Evolutionary conservation across 1,140 invertebrate genomes (phyloP), one percentile per base, ranked within the genome.

Genomic region (Ectropis grisescens): DNA sequence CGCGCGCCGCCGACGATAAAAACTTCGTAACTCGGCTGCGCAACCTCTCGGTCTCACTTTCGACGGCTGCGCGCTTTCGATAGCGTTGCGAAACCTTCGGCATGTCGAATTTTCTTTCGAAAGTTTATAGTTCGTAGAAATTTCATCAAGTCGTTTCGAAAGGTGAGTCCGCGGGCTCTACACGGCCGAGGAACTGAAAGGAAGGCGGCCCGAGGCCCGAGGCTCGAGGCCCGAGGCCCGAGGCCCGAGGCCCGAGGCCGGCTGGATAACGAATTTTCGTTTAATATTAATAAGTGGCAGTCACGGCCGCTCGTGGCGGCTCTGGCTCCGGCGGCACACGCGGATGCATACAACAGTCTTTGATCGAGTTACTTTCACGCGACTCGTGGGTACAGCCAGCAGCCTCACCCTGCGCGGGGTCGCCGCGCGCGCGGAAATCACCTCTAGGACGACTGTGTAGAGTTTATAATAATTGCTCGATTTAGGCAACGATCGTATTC

Each of bases 231-330:
- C n/a, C n/a, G n/a, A n/a, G n/a, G n/a, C n/a, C n/a, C n/a, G n/a
- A n/a, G n/a, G n/a, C n/a, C n/a, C n/a, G n/a, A n/a, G n/a, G n/a
- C n/a, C 72, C 71, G 75, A 78, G 76, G 72, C 62, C 61, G 69
- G 54, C 65, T 72, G 71, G 59, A 75, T 78, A 81, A 76, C 70
- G 71, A 76, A 78, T 78, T 81, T 81, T 78, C 69, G 71, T 76
- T 81, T 70, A 72, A 71, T 76, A 75, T 76, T 75, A 75, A 74
- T 75, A 80, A 75, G 70, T 69, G 66, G 60, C 60, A 68, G 56
- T 54, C 64, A 64, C 58, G 62, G 60, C 52, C 59, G 60, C 61
- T 71, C 64, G 68, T 75, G 62, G 69, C 66, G 59, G 16, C 16
- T 68, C 44, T 51, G 54, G 64, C 58, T 68, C 44, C 53, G 54